A percentile compares a stretch with the other conserved stretches of the same genome.
phyloP scores from a whole-genome alignment of 2,888 invertebrate genomes.

The Philhelius pedissequus region DNA sequence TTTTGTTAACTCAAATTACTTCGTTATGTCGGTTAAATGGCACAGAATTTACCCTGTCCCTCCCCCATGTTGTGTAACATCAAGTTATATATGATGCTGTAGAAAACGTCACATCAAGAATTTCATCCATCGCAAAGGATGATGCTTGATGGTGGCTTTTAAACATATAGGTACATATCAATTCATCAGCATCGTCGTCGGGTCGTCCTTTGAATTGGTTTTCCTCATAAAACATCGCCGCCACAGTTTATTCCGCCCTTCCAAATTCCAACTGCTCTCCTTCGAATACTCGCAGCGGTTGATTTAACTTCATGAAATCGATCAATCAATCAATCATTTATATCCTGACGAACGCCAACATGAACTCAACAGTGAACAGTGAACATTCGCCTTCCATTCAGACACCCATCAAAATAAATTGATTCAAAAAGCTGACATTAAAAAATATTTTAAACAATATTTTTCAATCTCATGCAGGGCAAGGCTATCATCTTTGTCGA shows the following conservation, averaged over 20 bases:
- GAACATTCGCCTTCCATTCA: background rate
- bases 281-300: slow-evolving; percentile 42
- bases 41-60: background rate
- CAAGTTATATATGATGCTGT: background rate
- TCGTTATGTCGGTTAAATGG: background rate
- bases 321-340: slow-evolving; percentile 64
- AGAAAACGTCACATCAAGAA: slow-evolving; percentile 21
- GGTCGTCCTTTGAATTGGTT: background rate
- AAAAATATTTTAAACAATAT: slow-evolving; percentile 14
- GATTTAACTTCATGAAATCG: slow-evolving; percentile 54
- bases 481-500: background rate
- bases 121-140: slow-evolving; percentile 10
- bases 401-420: slow-evolving; percentile 26
- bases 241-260: background rate
- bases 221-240: background rate
- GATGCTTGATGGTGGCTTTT: background rate
- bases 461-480: background rate
- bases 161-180: background rate
- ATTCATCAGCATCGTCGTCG: background rate
- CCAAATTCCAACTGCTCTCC: background rate
- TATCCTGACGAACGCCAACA: slow-evolving; percentile 12
- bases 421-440: slow-evolving; percentile 40
- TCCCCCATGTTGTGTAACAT: background rate
- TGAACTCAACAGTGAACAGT: too few species aligned
- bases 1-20: background rate